Evolutionary conservation across 1,140 invertebrate genomes (phyloP).

Genomic region (Listronotus oregonensis): DNA sequence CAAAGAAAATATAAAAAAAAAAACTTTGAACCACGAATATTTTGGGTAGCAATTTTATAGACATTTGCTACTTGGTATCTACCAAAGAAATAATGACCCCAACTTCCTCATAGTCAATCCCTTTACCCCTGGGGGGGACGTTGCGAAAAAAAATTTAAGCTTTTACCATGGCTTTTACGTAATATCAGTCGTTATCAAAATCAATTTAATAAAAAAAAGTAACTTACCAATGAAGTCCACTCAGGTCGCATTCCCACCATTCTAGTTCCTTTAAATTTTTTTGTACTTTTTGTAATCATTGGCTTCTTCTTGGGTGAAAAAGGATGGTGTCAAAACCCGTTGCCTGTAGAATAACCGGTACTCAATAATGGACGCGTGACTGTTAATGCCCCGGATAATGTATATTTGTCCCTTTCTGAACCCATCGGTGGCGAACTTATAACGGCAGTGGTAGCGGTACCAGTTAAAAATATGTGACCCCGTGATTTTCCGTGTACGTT

Average conservation of each 20-base stretch:
- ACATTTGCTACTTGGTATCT: no score
- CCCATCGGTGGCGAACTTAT: constrained; percentile 55
- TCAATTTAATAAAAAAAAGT: no score
- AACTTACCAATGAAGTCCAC: constrained; percentile 59
- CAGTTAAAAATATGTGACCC: constrained; percentile 50
- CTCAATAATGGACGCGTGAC: constrained; percentile 58
- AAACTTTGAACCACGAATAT: no score
- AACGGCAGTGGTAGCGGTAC: constrained; percentile 48
- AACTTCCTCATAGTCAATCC: no score
- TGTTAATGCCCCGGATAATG: constrained; percentile 60
- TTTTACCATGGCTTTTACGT: no score
- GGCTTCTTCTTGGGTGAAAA: constrained; percentile 28
- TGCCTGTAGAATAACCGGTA: constrained; percentile 61
- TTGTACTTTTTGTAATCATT: constrained; percentile 21
- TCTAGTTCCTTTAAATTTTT: constrained; percentile 21
- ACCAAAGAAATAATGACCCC: no score
- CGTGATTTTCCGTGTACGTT: constrained; percentile 58
- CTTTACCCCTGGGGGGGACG: no score
- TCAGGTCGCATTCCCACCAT: constrained; percentile 48
- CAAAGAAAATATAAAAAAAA: no score
- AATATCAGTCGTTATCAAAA: no score
- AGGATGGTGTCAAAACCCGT: constrained; percentile 53
- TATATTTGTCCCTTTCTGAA: constrained; percentile 57
- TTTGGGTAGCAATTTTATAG: no score
- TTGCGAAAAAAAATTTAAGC: no score